Evolutionary conservation across 2,113 vertebrate genomes (phyloP).

Genomic region (Prolemur simus): DNA sequence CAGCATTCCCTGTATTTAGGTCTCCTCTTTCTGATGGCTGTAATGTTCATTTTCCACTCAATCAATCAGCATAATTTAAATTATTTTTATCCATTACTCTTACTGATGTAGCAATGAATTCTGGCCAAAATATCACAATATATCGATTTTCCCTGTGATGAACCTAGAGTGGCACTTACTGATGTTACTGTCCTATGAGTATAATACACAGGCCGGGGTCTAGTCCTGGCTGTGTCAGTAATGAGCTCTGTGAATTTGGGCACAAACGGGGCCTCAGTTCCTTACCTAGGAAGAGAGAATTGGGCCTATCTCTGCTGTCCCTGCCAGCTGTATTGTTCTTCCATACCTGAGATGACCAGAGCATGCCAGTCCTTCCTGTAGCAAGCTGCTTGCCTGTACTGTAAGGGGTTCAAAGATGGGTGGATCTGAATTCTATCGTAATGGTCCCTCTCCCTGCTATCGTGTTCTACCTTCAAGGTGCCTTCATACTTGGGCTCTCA

Average conservation of each 20-base stretch:
- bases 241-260: neutral
- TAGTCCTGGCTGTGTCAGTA: neutral
- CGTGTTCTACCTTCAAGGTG: neutral
- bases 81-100: neutral
- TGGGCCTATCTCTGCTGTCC: neutral
- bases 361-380: rapidly evolving
- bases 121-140: neutral
- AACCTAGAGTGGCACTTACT: neutral
- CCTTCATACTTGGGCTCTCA: neutral
- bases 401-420: neutral
- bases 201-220: neutral
- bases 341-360: neutral
- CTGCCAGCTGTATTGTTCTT: neutral
- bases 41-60: neutral
- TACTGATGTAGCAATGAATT: neutral
- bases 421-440: neutral
- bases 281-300: neutral
- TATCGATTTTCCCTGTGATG: neutral
- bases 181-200: neutral
- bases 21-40: neutral
- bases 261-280: neutral
- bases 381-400: neutral
- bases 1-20: neutral
- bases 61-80: neutral
- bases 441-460: neutral